phyloP scores from a whole-genome alignment of 2,113 vertebrate species.

The Erythrocebus patas region DNA sequence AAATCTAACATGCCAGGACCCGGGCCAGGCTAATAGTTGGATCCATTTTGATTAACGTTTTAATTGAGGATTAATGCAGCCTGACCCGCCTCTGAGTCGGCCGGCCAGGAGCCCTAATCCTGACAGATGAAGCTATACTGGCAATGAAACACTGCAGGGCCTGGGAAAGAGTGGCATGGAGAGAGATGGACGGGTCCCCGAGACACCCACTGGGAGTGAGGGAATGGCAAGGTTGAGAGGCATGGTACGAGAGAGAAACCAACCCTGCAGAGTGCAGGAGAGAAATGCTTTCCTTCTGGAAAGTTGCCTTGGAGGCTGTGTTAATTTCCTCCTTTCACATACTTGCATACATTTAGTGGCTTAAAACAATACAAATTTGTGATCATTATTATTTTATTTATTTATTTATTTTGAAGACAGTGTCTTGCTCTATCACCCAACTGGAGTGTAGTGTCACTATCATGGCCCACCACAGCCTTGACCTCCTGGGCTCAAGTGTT shows the following conservation, averaged over 20 bases:
- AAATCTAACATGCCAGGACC: background rate
- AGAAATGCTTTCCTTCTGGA: background rate
- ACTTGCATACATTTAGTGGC: background rate
- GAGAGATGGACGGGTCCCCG: background rate
- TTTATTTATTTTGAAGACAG: too few relatives aligned
- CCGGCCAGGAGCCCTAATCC: background rate
- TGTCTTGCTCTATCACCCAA: too few relatives aligned
- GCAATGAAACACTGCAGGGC: background rate
- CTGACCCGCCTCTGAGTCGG: background rate
- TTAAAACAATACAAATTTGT: background rate
- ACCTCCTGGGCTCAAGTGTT: too few relatives aligned
- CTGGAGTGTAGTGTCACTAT: too few relatives aligned
- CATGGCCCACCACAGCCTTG: too few relatives aligned
- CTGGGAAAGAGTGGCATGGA: background rate
- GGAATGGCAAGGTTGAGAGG: background rate
- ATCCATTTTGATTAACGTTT: conserved; percentile 26
- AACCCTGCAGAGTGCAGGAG: background rate
- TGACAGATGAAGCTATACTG: background rate
- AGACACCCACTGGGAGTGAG: accelerated
- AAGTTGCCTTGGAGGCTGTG: background rate
- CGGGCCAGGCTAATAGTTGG: background rate
- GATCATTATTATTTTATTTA: too few relatives aligned
- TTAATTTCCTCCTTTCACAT: background rate
- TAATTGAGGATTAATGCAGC: conserved; percentile 30
- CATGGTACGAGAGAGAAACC: background rate